Percentiles rank a stretch among this genome's conserved stretches.
These are phyloP conservation scores for Diplosoma virens DNA, from an alignment of 23 tunicate species.

Conservation along the genomic window DNA sequence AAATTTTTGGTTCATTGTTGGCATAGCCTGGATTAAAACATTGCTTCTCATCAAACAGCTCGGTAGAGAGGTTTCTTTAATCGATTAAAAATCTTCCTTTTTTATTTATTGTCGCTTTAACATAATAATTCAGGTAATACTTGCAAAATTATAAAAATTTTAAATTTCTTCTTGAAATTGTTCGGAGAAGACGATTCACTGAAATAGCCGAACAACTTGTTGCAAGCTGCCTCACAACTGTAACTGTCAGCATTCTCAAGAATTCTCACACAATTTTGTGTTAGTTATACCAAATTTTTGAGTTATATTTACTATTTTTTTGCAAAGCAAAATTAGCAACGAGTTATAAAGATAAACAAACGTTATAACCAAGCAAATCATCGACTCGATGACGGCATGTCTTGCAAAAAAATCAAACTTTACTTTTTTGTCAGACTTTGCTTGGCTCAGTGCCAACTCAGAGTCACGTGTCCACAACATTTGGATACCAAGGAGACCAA, in stretches of 20 bases:
- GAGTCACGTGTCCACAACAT: constrained; percentile 98
- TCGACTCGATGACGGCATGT: not conserved
- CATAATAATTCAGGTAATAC: not conserved
- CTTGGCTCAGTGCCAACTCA: constrained; percentile 54
- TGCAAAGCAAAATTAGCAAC: not conserved
- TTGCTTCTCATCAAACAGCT: too few species aligned
- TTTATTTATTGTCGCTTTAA: too few species aligned
- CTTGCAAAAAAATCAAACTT: not conserved
- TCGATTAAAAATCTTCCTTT: too few species aligned
- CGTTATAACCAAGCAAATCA: not conserved
- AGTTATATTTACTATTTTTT: too few species aligned
- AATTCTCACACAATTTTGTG: not conserved
- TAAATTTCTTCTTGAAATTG: too few species aligned
- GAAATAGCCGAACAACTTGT: too few species aligned
- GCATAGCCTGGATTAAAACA: constrained; percentile 69
- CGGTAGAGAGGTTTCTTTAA: too few species aligned
- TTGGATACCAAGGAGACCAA: constrained; percentile 97
- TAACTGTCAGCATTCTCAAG: not conserved
- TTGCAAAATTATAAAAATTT: too few species aligned
- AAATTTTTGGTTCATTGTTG: constrained; percentile 75
- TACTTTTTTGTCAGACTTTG: constrained; percentile 89
- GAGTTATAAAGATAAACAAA: not conserved
- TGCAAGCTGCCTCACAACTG: too few species aligned
- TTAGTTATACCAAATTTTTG: too few species aligned
- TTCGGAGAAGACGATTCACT: too few species aligned